Evolutionary conservation across 2,113 vertebrate genomes (phyloP).

Genomic region (Pipra filicauda): DNA sequence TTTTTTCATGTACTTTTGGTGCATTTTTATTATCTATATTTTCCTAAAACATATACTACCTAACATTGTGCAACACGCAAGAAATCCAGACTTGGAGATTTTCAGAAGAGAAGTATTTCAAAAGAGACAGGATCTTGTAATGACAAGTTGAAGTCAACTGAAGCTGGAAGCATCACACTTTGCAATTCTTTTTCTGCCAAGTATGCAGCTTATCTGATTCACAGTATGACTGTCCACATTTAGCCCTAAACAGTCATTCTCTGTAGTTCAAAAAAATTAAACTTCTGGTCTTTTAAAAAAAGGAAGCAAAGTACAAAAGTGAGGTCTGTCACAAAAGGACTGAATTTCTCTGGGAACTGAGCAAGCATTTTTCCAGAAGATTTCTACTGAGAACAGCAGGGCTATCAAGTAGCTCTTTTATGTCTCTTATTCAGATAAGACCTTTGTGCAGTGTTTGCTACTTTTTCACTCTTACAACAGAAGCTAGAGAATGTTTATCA

Average conservation of each 20-base stretch:
- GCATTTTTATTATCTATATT: neutral
- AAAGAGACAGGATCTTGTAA: neutral
- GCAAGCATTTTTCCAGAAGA: neutral
- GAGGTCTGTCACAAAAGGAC: neutral
- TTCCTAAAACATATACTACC: neutral
- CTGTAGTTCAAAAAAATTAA: slow-evolving; percentile 33
- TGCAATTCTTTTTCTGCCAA: slow-evolving; percentile 36
- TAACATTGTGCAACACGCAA: neutral
- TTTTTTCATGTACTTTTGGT: neutral
- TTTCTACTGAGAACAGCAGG: neutral
- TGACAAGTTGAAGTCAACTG: neutral
- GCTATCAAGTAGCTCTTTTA: neutral
- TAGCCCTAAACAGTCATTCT: slow-evolving; percentile 29
- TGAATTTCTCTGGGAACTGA: neutral
- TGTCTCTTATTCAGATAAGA: neutral
- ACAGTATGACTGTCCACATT: slow-evolving; percentile 50
- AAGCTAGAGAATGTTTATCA: neutral
- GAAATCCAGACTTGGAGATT: neutral
- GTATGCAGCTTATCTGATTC: slow-evolving; percentile 57
- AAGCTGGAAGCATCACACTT: neutral
- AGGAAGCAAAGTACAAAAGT: neutral
- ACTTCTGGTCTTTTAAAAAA: neutral
- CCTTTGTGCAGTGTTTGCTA: neutral
- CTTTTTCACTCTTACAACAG: neutral
- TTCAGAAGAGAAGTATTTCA: neutral